phyloP scores from a whole-genome alignment of 2,113 vertebrate species.

The Galbula dea region DNA sequence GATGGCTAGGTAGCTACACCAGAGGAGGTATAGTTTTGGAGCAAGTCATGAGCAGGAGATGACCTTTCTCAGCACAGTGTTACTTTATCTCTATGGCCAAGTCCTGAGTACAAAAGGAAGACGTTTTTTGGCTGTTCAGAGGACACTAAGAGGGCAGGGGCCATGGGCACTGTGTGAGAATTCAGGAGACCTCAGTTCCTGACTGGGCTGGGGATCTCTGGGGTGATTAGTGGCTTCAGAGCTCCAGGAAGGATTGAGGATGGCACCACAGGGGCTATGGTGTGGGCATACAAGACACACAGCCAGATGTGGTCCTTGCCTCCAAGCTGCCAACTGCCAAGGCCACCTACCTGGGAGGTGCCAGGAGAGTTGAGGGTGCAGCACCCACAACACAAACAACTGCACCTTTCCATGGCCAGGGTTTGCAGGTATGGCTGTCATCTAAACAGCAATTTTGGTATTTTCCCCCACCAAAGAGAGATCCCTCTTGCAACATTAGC shows the following conservation, averaged over 20 bases:
- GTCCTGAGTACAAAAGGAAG: neutral
- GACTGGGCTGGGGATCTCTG: neutral
- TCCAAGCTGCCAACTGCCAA: rapidly evolving
- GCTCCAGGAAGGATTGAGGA: neutral
- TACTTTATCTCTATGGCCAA: neutral
- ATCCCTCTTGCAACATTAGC: neutral
- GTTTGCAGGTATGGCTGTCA: neutral
- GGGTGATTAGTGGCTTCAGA: neutral
- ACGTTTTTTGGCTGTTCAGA: neutral
- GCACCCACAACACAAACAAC: neutral
- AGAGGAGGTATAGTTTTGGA: neutral
- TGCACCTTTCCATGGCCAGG: neutral
- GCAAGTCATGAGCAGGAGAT: neutral
- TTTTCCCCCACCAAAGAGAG: neutral
- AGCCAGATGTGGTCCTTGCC: neutral
- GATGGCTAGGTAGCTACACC: neutral
- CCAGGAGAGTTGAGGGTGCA: neutral
- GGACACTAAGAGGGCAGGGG: neutral
- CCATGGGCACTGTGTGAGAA: neutral
- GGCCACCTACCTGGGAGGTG: neutral
- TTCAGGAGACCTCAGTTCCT: neutral
- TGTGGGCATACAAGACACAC: neutral
- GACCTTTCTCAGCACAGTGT: neutral
- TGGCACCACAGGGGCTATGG: rapidly evolving
- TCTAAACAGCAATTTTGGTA: neutral